A percentile compares a stretch with the other conserved stretches of the same genome.
Conservation (phyloP, 1,140 invertebrate species). For the Drosophila tristis region DNA sequence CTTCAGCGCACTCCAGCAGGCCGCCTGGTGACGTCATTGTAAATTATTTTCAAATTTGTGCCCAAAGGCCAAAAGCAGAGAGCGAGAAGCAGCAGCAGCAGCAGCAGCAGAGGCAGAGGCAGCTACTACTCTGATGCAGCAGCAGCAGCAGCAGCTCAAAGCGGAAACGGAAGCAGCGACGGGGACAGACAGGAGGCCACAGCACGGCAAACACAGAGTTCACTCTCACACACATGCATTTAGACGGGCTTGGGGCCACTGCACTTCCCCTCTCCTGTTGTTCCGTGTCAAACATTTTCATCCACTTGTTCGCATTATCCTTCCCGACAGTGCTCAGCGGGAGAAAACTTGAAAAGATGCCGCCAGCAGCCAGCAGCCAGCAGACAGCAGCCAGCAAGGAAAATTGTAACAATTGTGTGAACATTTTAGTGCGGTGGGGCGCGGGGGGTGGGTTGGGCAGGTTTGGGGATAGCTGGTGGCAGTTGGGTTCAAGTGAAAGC, state of each 20-base stretch:
- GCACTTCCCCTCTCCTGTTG: constrained; percentile 45
- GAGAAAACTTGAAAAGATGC: constrained; percentile 63
- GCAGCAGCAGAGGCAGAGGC: constrained; percentile 18
- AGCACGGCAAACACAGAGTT: constrained; percentile 52
- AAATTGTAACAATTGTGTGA: constrained; percentile 44
- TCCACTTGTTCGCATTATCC: constrained; percentile 79
- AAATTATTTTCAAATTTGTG: constrained; percentile 79
- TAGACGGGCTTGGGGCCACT: constrained; percentile 6
- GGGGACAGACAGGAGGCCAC: constrained; percentile 58
- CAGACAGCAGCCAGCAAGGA: constrained; percentile 12
- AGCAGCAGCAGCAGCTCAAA: constrained; percentile 26
- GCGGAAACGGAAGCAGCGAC: constrained; percentile 75
- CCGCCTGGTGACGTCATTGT: constrained; percentile 65
- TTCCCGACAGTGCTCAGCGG: constrained; percentile 59
- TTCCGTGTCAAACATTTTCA: constrained; percentile 80
- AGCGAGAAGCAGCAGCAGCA: neutral
- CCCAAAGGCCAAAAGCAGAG: constrained; percentile 61
- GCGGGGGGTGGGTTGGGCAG: no score
- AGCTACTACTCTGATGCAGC: constrained; percentile 19
- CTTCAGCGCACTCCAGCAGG: neutral
- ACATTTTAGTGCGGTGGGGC: neutral
- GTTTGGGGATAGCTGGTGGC: neutral
- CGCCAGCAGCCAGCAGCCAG: constrained; percentile 32
- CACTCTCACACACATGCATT: neutral
- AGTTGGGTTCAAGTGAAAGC: constrained; percentile 19